Conservation (phyloP, 2,797 vertebrate species). For the Semaprochilodus insignis region DNA sequence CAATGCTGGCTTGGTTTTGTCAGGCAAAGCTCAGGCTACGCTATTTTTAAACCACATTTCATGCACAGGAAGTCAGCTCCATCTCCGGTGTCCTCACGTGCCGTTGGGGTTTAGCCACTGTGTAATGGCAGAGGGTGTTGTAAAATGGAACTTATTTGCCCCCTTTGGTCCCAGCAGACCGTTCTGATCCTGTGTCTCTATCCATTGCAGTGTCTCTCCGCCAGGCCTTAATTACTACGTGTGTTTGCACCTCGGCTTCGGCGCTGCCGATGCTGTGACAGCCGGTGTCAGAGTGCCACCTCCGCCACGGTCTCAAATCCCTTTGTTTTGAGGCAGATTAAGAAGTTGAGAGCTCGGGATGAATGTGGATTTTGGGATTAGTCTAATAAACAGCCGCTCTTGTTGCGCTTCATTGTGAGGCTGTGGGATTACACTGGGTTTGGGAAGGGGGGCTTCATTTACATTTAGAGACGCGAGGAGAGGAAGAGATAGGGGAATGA, state of each 20-base stretch:
- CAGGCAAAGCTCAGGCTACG: background rate
- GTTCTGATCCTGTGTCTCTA: slow-evolving; percentile 58
- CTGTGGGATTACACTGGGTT: slow-evolving; percentile 69
- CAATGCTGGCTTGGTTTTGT: slow-evolving; percentile 19
- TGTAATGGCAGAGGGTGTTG: slow-evolving; percentile 5
- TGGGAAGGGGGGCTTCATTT: slow-evolving; percentile 47
- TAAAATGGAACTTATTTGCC: slow-evolving; percentile 32
- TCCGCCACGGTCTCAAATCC: slow-evolving; percentile 68
- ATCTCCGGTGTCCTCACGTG: background rate
- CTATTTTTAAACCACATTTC: slow-evolving; percentile 35
- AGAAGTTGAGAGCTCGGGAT: slow-evolving; percentile 75
- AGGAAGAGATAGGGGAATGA: background rate
- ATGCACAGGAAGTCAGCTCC: slow-evolving; percentile 19
- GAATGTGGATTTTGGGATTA: slow-evolving; percentile 85
- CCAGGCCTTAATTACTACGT: slow-evolving; percentile 77
- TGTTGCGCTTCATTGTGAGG: slow-evolving; percentile 76
- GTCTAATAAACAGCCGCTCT: slow-evolving; percentile 82
- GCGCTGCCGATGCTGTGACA: slow-evolving; percentile 64
- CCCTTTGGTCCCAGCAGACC: slow-evolving; percentile 40
- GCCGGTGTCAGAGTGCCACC: slow-evolving; percentile 61
- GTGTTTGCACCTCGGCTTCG: slow-evolving; percentile 78
- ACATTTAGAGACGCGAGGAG: slow-evolving; percentile 19
- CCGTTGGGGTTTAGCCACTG: slow-evolving; percentile 2
- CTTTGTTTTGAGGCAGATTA: slow-evolving; percentile 84
- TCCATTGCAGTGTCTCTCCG: slow-evolving; percentile 63